phyloP scores from a whole-genome alignment of 2,113 vertebrate genomes.

The Toxostoma redivivum region DNA sequence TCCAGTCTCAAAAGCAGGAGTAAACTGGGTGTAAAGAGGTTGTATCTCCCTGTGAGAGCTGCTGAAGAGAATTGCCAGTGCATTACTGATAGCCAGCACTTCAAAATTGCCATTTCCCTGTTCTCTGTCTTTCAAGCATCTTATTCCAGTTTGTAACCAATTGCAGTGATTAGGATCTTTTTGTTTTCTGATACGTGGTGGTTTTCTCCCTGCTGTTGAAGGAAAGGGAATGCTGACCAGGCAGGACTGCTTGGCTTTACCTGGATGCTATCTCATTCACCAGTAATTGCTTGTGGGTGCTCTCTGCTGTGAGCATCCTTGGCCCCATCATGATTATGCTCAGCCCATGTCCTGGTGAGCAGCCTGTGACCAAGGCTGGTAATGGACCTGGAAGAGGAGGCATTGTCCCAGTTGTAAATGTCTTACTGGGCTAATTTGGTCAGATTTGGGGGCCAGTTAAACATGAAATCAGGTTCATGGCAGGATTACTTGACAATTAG shows the following conservation, averaged over 20 bases:
- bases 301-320: not conserved
- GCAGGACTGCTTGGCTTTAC: not conserved
- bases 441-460: not conserved
- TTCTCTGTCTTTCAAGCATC: not conserved
- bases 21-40: not conserved
- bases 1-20: not conserved
- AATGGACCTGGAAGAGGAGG: not conserved
- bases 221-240: not conserved
- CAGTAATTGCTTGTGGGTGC: accelerated
- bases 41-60: not conserved
- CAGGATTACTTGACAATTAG: not conserved
- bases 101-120: not conserved
- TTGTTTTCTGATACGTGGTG: not conserved
- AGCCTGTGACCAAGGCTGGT: not conserved
- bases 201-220: not conserved
- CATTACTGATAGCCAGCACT: accelerated
- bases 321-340: not conserved
- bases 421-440: not conserved
- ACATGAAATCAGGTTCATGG: not conserved
- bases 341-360: accelerated
- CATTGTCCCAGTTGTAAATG: not conserved
- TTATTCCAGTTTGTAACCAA: not conserved
- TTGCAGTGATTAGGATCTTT: accelerated
- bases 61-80: not conserved
- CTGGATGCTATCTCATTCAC: not conserved